phyloP scores from a whole-genome alignment of 2,113 vertebrate species.

The Triplophysa tibetana region DNA sequence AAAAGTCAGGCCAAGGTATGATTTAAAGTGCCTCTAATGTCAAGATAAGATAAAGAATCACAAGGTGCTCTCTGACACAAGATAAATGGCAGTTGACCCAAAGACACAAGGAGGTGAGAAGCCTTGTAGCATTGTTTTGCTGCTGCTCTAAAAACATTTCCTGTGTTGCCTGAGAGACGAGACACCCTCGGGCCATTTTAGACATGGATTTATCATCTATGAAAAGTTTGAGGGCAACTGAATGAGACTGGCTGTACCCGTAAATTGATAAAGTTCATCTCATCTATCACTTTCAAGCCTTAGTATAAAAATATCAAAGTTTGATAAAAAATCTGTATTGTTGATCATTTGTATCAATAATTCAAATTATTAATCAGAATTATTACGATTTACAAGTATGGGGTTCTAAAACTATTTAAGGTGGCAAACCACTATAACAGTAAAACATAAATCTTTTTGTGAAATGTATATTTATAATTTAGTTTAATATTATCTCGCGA shows the following conservation, averaged over 20 bases:
- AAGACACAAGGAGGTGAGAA: constrained; percentile 60
- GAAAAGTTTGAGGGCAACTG: constrained; percentile 7
- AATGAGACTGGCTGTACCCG: neutral
- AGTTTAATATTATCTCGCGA: no score
- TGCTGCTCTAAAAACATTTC: constrained; percentile 61
- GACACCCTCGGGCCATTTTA: constrained; percentile 42
- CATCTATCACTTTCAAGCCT: constrained; percentile 4
- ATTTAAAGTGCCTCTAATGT: constrained; percentile 57
- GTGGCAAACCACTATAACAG: no score
- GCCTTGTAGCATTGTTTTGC: constrained; percentile 61
- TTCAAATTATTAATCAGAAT: neutral
- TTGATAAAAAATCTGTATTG: no score
- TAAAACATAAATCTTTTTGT: no score
- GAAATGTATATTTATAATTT: no score
- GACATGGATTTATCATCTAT: constrained; percentile 24
- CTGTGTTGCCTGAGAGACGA: constrained; percentile 46
- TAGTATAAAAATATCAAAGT: neutral
- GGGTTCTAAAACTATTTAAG: no score
- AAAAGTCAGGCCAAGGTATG: constrained; percentile 55
- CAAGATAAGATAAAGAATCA: constrained; percentile 57
- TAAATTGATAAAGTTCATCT: neutral
- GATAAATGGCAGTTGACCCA: constrained; percentile 69
- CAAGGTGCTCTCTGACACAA: constrained; percentile 65
- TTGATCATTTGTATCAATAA: no score
- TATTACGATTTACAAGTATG: neutral